Conservation (phyloP, 2,113 vertebrate genomes). For the cattle (Bos taurus) region ARS-UCD2.0 NC_037357.1:104546501-104547000, state of each 20-base stretch:
- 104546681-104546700: neutral
- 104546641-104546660: neutral
- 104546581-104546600: neutral
- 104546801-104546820: neutral
- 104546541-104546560: neutral
- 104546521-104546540: neutral
- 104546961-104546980: neutral
- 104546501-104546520: neutral
- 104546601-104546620: neutral
- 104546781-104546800: neutral
- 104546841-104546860: neutral
- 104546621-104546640: neutral
- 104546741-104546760: constrained; percentile 10
- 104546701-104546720: neutral
- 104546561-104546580: neutral
- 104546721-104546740: neutral
- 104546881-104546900: neutral
- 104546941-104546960: neutral
- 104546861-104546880: neutral
- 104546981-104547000: neutral
- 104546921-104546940: neutral
- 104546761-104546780: neutral
- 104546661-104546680: neutral
- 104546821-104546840: neutral
- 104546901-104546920: neutral